Base-by-base conservation (phyloP, 2,113 vertebrate species). In the Notarius lentiginosus region DNA sequence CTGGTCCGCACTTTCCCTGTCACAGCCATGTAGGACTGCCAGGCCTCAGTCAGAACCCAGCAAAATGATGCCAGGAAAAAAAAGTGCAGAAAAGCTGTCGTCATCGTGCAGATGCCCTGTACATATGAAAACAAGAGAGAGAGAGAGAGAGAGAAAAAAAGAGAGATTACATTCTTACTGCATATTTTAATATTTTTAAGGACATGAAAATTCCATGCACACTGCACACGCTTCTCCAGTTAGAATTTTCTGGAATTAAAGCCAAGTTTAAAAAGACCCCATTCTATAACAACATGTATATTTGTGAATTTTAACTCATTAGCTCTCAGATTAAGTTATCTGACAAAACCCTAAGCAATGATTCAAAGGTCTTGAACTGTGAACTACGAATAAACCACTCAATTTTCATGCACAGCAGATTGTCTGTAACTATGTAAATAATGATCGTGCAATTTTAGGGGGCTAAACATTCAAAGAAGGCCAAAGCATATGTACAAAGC, bases 21-120 rank as follows among this genome's bases (percentile, higher is more conserved):
- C 90, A 99, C 98, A 89, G 98, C 98, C 98, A 99, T 99, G 91
- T 99, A 99, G 73, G 98, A 99, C 95, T 99, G 98, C 98, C 98
- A 99, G 83, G 98, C 98, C 94, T 99, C 98, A 34, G 98, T 99
- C 94, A 99, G 95, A 90, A 99, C 98, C 98, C 98, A 99, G 94
- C 98, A 99, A 95, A 99, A 99, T 11, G 98, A 99, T 84, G 98
- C 98, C 96, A 99, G 94, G 95, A 99, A 99, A 95, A 99, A 99
- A 94, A 99, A 99, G 95, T 99, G 98, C 91, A 99, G 96, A 93
- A 99, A 98, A 58, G 97, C 98, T 0, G 98, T 99, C 47, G 97
- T 99, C 95, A 99, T 99, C 86, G 97, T 96, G 91, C 98, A 99
- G 91, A 99, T 97, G 17, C 96, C 97, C 98, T 99, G 91, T 89